Evolutionary conservation across 2,797 vertebrate genomes (phyloP).

Genomic region (Galaxias olidus): DNA sequence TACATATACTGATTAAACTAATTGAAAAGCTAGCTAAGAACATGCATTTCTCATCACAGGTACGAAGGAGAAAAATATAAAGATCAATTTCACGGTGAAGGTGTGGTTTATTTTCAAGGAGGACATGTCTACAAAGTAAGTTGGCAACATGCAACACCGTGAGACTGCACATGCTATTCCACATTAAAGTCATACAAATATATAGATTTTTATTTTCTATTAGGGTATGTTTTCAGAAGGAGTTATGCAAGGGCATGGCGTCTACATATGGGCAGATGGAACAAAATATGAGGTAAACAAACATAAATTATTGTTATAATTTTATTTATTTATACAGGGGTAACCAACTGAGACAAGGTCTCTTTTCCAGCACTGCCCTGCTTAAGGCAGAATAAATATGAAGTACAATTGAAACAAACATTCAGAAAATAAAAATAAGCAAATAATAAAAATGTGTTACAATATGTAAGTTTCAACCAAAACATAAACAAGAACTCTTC

Average conservation of each 20-base stretch:
- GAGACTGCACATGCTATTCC: not conserved
- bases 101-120: constrained; percentile 80
- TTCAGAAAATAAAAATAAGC: no score
- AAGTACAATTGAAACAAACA: no score
- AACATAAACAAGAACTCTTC: no score
- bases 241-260: constrained; percentile 84
- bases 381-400: no score
- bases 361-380: no score
- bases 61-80: constrained; percentile 79
- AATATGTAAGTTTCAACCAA: no score
- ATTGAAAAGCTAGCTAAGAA: no score
- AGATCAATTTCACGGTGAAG: constrained; percentile 81
- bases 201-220: constrained; percentile 46
- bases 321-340: no score
- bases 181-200: not conserved
- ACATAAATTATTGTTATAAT: no score
- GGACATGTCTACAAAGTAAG: constrained; percentile 82
- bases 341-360: no score
- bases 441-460: no score
- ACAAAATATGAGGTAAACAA: constrained; percentile 84
- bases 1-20: no score
- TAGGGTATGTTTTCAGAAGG: constrained; percentile 89
- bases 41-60: constrained; percentile 57
- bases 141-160: not conserved
- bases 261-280: constrained; percentile 80